Base-by-base conservation (phyloP, 2,888 invertebrate genomes). In the Hydraecia micacea region DNA sequence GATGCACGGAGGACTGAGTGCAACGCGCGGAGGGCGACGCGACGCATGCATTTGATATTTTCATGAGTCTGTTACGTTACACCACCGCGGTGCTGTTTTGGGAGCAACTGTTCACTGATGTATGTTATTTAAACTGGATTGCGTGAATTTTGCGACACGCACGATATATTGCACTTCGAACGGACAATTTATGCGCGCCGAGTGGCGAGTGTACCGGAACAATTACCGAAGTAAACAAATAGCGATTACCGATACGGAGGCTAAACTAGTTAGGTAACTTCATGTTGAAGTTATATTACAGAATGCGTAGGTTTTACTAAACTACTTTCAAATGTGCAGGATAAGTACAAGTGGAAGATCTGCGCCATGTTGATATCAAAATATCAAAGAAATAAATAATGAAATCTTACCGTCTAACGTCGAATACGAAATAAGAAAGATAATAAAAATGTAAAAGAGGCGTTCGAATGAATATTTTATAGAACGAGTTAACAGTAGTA, bases 211-310 rank as follows among this genome's bases (percentile, higher is more conserved):
- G 91, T 91, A 90, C 91, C 91, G 92, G 91, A 91, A 92, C 91
- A 93, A 94, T 94, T 93, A 93, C 92, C 88, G 86, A 87, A 86
- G 91, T 91, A 91, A 94, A 92, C 91, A 93, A 94, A 94, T 92
- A 90, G 90, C 90, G 92, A 92, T 93, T 92, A 93, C 92, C 90
- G 89, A 88, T 88, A 86, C 85, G 86, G 86, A 87, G 88, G 82
- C 75, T 65, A 32, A 62, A 80, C 60, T 28, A 72, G 68, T 83
- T 70, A 49, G 39, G 62, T 67, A 66, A 28, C 66, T 71, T 36
- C 39, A 65, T 69, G 67, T 60, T 66, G 58, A 49, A 70, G 32
- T 58, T 68, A 65, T n/a, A 49, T 65, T 69, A 49, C 75, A 39
- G n/a, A 71, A 36, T 65, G 39, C 58, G n/a, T 70, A 60, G 52